Evolutionary conservation across 2,113 vertebrate species (phyloP).

Genomic region (Apistogramma diplotaenia): DNA sequence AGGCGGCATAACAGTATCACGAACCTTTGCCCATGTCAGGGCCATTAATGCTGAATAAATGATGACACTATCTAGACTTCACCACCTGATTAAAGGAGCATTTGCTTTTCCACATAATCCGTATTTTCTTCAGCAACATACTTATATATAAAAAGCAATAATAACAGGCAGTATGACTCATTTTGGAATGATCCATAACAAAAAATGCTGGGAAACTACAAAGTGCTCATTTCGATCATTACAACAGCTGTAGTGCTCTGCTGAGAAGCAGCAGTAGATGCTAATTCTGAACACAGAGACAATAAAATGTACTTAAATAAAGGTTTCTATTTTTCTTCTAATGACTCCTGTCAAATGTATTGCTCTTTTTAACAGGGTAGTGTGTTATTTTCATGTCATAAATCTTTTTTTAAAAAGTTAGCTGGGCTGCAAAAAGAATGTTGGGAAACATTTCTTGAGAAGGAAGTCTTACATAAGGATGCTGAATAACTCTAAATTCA

Average conservation of each 20-base stretch:
- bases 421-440: not conserved
- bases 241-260: accelerated
- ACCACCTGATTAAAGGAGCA: not conserved
- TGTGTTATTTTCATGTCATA: not conserved
- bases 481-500: not conserved
- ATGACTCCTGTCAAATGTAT: not conserved
- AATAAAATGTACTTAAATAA: not conserved
- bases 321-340: not conserved
- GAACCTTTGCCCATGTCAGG: no score
- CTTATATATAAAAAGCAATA: not conserved
- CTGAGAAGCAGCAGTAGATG: not conserved
- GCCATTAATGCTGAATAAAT: not conserved
- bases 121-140: not conserved
- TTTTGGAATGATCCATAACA: not conserved
- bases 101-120: not conserved
- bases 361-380: no score
- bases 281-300: not conserved
- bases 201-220: not conserved
- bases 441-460: not conserved
- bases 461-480: not conserved
- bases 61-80: not conserved
- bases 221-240: not conserved
- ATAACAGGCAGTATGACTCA: not conserved
- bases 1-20: not conserved
- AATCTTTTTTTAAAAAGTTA: not conserved